phyloP scores from a whole-genome alignment of 2,888 invertebrate genomes.

The Microplitis manilae region DNA sequence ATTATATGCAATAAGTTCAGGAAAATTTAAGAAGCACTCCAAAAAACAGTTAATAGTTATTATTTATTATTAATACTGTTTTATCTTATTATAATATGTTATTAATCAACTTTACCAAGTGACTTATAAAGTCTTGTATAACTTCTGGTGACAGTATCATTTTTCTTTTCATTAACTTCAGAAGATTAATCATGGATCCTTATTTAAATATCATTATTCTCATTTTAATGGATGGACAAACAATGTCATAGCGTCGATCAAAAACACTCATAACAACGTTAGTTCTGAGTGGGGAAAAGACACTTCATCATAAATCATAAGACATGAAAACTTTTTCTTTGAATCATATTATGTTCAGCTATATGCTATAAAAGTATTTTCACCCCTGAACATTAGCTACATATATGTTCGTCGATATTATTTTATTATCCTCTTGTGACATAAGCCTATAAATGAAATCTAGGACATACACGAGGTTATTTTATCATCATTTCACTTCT shows the following conservation, averaged over 20 bases:
- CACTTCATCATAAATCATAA: background rate
- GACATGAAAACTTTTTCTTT: slow-evolving; percentile 9
- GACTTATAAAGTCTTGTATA: background rate
- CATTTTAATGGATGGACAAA: slow-evolving; percentile 33
- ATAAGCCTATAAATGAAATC: slow-evolving; percentile 6
- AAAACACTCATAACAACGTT: slow-evolving; percentile 9
- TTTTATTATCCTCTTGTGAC: slow-evolving; percentile 22
- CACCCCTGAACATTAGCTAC: background rate
- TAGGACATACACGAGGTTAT: slow-evolving; percentile 2
- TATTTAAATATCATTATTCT: slow-evolving; percentile 30
- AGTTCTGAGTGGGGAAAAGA: background rate
- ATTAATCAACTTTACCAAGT: background rate
- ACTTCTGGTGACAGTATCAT: slow-evolving; percentile 18
- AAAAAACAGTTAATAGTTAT: background rate
- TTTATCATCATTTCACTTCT: background rate
- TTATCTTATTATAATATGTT: background rate
- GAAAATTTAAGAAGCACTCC: no score
- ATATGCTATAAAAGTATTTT: background rate
- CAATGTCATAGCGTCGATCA: slow-evolving; percentile 25
- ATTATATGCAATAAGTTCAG: no score
- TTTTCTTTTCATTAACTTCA: slow-evolving; percentile 27
- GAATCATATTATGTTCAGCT: background rate
- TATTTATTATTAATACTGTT: background rate
- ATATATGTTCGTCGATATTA: slow-evolving; percentile 11
- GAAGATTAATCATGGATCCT: slow-evolving; percentile 23